phyloP scores from a whole-genome alignment of 2,888 invertebrate genomes.

The Pasiphila rectangulata region DNA sequence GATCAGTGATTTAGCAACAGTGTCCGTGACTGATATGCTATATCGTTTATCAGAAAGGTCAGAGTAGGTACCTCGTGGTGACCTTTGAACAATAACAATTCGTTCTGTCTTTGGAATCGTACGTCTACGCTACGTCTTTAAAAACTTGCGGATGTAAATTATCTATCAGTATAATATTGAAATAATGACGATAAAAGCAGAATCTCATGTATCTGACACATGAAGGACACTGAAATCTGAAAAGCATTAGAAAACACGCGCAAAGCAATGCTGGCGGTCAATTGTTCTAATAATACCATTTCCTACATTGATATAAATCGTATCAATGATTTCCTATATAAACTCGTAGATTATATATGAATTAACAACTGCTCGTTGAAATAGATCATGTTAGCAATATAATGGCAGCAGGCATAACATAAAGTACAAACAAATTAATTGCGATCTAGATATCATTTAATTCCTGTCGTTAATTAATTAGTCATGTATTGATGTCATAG shows the following conservation, averaged over 20 bases:
- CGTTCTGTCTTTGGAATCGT: too few species aligned
- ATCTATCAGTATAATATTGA: background rate
- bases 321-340: too few species aligned
- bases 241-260: background rate
- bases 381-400: conserved; percentile 9
- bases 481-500: too few species aligned
- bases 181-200: too few species aligned
- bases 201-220: too few species aligned
- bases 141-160: background rate
- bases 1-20: conserved; percentile 13
- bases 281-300: conserved; percentile 11
- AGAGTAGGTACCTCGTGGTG: too few species aligned
- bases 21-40: background rate
- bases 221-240: background rate
- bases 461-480: too few species aligned
- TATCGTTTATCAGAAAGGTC: conserved; percentile 8
- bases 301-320: too few species aligned
- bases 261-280: conserved; percentile 2
- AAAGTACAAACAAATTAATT: conserved; percentile 2
- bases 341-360: conserved; percentile 9
- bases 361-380: conserved; percentile 15
- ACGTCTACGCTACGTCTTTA: too few species aligned
- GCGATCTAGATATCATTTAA: background rate
- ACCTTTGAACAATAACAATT: too few species aligned
- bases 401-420: background rate